These are phyloP conservation scores for Dendrolimus houi DNA, from an alignment of 2,888 invertebrate species.

Conservation along the genomic window DNA sequence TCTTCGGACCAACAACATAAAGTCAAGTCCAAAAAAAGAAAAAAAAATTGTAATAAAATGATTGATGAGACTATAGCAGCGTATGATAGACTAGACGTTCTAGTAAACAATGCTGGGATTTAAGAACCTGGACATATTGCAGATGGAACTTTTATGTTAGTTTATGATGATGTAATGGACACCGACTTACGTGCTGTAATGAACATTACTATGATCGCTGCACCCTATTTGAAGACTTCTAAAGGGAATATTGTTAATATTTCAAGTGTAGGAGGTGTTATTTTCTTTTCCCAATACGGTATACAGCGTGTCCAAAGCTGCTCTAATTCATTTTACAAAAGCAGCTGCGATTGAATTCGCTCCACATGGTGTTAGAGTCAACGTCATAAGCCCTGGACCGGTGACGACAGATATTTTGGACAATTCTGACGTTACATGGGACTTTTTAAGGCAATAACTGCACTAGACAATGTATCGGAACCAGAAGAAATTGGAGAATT, in stretches of 20 bases:
- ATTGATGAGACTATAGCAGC: slow-evolving; percentile 20
- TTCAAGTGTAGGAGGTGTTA: slow-evolving; percentile 6
- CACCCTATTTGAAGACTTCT: slow-evolving; percentile 2
- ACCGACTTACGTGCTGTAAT: slow-evolving; percentile 3
- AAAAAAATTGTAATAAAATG: too few relatives aligned
- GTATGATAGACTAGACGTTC: slow-evolving; percentile 26
- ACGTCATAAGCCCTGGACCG: slow-evolving; percentile 85
- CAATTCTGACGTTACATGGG: neutral
- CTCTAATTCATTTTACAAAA: slow-evolving; percentile 83
- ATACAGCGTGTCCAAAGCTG: slow-evolving; percentile 83
- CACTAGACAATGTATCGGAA: slow-evolving; percentile 1
- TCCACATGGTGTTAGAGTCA: slow-evolving; percentile 77
- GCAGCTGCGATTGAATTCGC: slow-evolving; percentile 82
- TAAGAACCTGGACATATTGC: slow-evolving; percentile 9
- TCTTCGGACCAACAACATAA: too few relatives aligned
- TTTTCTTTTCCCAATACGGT: slow-evolving; percentile 2
- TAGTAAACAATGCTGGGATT: slow-evolving; percentile 33
- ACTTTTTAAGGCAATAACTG: neutral
- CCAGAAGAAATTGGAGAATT: slow-evolving; percentile 20
- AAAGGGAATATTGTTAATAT: slow-evolving; percentile 16
- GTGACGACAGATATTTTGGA: slow-evolving; percentile 49
- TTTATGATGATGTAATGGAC: slow-evolving; percentile 5
- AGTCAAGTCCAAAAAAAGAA: too few relatives aligned
- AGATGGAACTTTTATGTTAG: slow-evolving; percentile 13
- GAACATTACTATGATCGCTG: neutral